Evolutionary conservation across 2,888 invertebrate species (phyloP).

Genomic region (Spodoptera littoralis): DNA sequence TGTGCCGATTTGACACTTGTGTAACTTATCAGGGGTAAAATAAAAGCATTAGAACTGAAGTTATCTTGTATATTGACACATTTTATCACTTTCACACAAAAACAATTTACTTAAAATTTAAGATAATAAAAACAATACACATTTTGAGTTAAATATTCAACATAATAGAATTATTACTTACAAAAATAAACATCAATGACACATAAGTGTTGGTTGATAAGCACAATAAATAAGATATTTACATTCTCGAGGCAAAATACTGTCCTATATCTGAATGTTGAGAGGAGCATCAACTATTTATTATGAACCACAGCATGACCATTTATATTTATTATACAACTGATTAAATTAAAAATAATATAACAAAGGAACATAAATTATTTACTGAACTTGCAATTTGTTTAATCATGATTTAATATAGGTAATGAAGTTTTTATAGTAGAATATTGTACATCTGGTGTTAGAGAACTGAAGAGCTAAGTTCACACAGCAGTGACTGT

Average conservation of each 20-base stretch:
- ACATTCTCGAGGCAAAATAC: conserved; percentile 43
- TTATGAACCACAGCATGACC: conserved; percentile 29
- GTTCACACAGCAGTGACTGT: conserved; percentile 8
- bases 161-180: conserved; percentile 83
- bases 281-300: conserved; percentile 19
- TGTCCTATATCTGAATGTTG: conserved; percentile 28
- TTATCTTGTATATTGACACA: conserved; percentile 87
- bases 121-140: conserved; percentile 78
- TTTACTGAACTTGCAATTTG: conserved; percentile 30
- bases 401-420: conserved; percentile 39
- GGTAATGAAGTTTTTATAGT: conserved; percentile 20
- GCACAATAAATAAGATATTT: conserved; percentile 58
- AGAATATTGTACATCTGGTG: conserved; percentile 14
- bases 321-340: conserved; percentile 10
- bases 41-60: conserved; percentile 77
- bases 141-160: conserved; percentile 82
- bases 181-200: conserved; percentile 77
- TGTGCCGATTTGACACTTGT: neutral
- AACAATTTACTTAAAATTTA: conserved; percentile 86
- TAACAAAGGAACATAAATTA: conserved; percentile 50
- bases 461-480: conserved; percentile 8
- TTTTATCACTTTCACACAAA: conserved; percentile 86
- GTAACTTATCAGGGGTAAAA: conserved; percentile 37
- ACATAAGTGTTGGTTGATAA: conserved; percentile 58
- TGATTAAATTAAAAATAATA: conserved; percentile 32